Conservation (phyloP, 1,140 invertebrate genomes). For the Drosophila burlai region DNA sequence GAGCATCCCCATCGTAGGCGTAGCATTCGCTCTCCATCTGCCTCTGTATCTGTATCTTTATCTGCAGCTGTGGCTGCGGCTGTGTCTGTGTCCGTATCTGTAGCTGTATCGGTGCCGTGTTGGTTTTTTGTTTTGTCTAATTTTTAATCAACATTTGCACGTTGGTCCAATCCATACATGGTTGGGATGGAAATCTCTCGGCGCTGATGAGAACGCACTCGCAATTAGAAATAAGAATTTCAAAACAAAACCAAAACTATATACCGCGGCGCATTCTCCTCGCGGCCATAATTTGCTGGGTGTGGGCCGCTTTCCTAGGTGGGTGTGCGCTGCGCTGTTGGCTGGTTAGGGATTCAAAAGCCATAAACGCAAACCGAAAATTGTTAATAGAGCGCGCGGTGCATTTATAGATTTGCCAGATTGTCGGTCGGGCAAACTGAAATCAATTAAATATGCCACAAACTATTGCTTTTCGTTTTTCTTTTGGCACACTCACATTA, state of each 20-base stretch:
- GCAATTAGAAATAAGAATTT: slow-evolving; percentile 76
- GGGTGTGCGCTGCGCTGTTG: slow-evolving; percentile 3
- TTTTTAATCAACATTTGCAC: slow-evolving; percentile 84
- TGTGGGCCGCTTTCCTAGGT: slow-evolving; percentile 42
- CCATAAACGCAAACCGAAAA: slow-evolving; percentile 59
- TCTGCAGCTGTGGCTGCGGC: slow-evolving; percentile 26
- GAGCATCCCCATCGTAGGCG: slow-evolving; percentile 71
- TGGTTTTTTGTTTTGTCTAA: slow-evolving; percentile 76
- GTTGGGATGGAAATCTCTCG: slow-evolving; percentile 71
- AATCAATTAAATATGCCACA: slow-evolving; percentile 37
- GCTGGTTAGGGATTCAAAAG: slow-evolving; percentile 29
- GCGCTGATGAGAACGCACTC: slow-evolving; percentile 58
- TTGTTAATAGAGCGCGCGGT: slow-evolving; percentile 73
- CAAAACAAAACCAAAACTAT: slow-evolving; percentile 62
- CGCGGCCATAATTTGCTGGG: slow-evolving; percentile 53
- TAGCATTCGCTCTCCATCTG: slow-evolving; percentile 36
- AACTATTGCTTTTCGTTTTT: slow-evolving; percentile 26
- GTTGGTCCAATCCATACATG: slow-evolving; percentile 82
- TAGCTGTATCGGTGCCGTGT: slow-evolving; percentile 21
- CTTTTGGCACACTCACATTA: slow-evolving; percentile 30
- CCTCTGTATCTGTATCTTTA: slow-evolving; percentile 24
- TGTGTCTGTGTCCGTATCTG: slow-evolving; percentile 17
- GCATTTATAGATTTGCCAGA: slow-evolving; percentile 59
- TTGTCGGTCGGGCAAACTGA: slow-evolving; percentile 21
- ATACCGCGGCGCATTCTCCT: slow-evolving; percentile 40